Evolutionary conservation across 2,113 vertebrate genomes (phyloP).

Genomic region (Suricata suricatta): DNA sequence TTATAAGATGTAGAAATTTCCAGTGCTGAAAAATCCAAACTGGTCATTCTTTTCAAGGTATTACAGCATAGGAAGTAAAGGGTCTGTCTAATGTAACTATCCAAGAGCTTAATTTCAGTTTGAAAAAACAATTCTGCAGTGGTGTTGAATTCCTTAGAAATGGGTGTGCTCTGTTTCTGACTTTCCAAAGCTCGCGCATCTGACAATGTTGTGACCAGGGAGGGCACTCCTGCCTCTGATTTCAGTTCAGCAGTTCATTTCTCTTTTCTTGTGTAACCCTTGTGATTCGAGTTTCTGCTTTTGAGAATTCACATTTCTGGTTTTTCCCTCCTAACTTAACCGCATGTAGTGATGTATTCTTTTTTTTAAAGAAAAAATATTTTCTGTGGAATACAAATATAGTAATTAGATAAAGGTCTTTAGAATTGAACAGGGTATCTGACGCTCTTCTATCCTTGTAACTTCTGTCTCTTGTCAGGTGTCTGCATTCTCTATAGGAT

Average conservation of each 20-base stretch:
- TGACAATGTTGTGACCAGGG: neutral
- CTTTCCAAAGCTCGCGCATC: neutral
- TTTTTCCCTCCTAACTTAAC: neutral
- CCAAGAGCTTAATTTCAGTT: slow-evolving; percentile 26
- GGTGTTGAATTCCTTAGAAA: slow-evolving; percentile 32
- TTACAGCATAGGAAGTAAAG: neutral
- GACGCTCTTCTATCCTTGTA: neutral
- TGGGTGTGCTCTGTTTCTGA: neutral
- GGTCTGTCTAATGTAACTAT: neutral
- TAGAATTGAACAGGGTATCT: neutral
- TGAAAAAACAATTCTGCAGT: neutral
- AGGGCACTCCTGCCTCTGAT: neutral
- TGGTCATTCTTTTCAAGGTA: neutral
- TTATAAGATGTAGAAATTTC: slow-evolving; percentile 35
- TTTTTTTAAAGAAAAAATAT: neutral
- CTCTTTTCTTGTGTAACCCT: slow-evolving; percentile 52
- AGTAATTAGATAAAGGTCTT: neutral
- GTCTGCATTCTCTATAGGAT: neutral
- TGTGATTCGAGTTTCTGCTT: slow-evolving; percentile 15
- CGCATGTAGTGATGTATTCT: neutral
- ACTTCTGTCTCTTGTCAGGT: neutral
- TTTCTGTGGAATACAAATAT: neutral
- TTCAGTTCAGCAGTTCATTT: slow-evolving; percentile 20
- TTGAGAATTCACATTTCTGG: slow-evolving; percentile 3
- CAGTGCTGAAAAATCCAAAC: slow-evolving; percentile 38